Evolutionary conservation across 2,797 vertebrate species (phyloP).

Genomic region (Pampus argenteus): DNA sequence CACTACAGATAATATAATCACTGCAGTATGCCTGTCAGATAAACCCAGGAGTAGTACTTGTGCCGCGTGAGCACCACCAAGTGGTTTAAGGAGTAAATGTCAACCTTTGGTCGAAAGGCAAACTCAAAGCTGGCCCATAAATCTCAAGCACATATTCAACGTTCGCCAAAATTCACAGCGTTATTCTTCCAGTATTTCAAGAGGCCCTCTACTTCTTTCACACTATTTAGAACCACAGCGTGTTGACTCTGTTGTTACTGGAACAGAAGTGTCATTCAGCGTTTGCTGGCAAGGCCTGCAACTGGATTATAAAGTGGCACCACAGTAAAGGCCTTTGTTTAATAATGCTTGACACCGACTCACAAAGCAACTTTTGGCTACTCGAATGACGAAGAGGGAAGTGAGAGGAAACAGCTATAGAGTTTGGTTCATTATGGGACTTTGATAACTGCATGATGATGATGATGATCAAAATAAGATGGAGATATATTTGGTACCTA

Average conservation of each 20-base stretch:
- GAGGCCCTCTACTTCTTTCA: slow-evolving; percentile 39
- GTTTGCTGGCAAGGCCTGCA: slow-evolving; percentile 49
- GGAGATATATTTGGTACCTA: slow-evolving; percentile 65
- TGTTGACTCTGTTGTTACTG: slow-evolving; percentile 47
- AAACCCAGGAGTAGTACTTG: not conserved
- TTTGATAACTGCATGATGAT: slow-evolving; percentile 4
- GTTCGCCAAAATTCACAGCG: slow-evolving; percentile 46
- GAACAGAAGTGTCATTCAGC: slow-evolving; percentile 71
- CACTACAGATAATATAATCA: not conserved
- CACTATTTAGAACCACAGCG: slow-evolving; percentile 37
- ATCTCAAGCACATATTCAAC: slow-evolving; percentile 49
- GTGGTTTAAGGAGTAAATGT: slow-evolving; percentile 26
- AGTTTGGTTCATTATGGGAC: not conserved
- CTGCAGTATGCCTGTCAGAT: not conserved
- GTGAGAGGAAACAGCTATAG: slow-evolving; percentile 21
- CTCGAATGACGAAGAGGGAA: slow-evolving; percentile 42
- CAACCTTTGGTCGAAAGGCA: not conserved
- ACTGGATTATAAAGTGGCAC: slow-evolving; percentile 60
- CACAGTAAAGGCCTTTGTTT: slow-evolving; percentile 66
- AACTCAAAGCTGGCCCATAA: slow-evolving; percentile 15
- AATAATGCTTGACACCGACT: slow-evolving; percentile 50
- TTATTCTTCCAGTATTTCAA: slow-evolving; percentile 46
- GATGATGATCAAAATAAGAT: not conserved
- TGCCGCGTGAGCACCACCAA: slow-evolving; percentile 44
- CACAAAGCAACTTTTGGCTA: slow-evolving; percentile 34